Percentiles rank a stretch among this genome's conserved stretches.
Conservation (phyloP, 2,888 invertebrate species). For the Ochropleura leucogaster region DNA sequence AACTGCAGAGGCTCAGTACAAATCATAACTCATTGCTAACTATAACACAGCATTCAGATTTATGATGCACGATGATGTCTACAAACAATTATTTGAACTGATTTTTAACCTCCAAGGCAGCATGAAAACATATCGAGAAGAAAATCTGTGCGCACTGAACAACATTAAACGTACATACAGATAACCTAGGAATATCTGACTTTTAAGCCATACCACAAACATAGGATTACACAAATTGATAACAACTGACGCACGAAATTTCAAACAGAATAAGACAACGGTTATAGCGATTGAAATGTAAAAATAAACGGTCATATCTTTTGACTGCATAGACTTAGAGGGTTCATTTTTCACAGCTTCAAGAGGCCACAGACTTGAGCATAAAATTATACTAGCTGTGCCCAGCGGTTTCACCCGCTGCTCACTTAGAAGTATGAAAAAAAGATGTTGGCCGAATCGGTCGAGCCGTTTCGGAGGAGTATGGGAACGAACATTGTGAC, state of each 20-base stretch:
- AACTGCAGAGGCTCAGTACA: conserved; percentile 26
- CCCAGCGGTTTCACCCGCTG: too few relatives aligned
- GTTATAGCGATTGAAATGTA: conserved; percentile 29
- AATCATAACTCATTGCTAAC: conserved; percentile 31
- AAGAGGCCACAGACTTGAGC: too few relatives aligned
- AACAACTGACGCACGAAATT: conserved; percentile 57
- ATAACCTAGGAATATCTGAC: conserved; percentile 10
- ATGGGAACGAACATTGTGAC: too few relatives aligned
- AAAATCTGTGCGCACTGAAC: conserved; percentile 6
- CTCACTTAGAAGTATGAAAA: too few relatives aligned
- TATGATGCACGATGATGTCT: conserved; percentile 28
- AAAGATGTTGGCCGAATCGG: too few relatives aligned
- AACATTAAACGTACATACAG: conserved; percentile 11
- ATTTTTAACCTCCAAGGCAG: conserved; percentile 34
- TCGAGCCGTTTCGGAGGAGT: too few relatives aligned
- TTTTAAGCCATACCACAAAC: conserved; percentile 35
- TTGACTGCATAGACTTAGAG: too few relatives aligned
- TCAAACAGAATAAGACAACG: conserved; percentile 21
- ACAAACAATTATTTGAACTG: conserved; percentile 37
- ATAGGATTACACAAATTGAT: conserved; percentile 51
- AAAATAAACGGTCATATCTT: conserved; percentile 2
- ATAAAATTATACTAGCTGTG: too few relatives aligned
- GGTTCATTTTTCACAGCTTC: too few relatives aligned
- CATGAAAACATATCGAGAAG: conserved; percentile 3
- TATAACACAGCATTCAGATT: conserved; percentile 31